Evolutionary conservation across 2,888 invertebrate species (phyloP).

Genomic region (Blera fallax): DNA sequence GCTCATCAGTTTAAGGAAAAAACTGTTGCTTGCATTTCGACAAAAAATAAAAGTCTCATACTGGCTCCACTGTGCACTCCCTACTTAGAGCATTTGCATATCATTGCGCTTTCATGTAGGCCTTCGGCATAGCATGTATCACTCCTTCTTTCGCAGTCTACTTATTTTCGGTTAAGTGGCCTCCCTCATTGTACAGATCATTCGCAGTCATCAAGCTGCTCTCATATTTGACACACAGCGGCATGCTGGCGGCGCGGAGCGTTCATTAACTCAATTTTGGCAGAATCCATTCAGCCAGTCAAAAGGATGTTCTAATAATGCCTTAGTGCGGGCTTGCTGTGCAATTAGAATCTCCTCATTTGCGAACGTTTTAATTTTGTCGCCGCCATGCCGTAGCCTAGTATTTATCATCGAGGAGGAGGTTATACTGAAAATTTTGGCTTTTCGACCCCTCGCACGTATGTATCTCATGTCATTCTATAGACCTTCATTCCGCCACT

Average conservation of each 20-base stretch:
- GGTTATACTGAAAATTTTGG: slow-evolving; percentile 19
- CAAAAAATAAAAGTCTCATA: too few species aligned
- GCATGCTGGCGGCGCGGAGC: neutral
- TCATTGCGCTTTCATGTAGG: neutral
- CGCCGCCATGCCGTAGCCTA: slow-evolving; percentile 23
- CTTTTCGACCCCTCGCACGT: slow-evolving; percentile 11
- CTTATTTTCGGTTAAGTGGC: slow-evolving; percentile 51
- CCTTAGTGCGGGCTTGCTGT: slow-evolving; percentile 6
- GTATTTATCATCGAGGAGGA: slow-evolving; percentile 23
- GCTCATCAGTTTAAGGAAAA: too few species aligned
- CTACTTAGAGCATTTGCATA: neutral
- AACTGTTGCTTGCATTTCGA: too few species aligned
- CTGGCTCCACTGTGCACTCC: neutral
- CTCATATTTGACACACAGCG: slow-evolving; percentile 37
- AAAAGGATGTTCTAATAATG: slow-evolving; percentile 40
- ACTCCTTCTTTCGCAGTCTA: slow-evolving; percentile 8
- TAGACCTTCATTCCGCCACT: neutral
- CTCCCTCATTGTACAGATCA: slow-evolving; percentile 21
- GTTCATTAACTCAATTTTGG: slow-evolving; percentile 58
- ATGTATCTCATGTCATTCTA: neutral
- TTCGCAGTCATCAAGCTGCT: slow-evolving; percentile 17
- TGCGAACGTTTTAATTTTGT: slow-evolving; percentile 55
- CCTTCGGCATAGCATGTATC: neutral
- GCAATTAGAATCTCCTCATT: slow-evolving; percentile 59
- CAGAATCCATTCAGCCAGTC: slow-evolving; percentile 32